These are phyloP conservation scores for Oryzias woworae DNA, from an alignment of 2,113 vertebrate species.

Conservation along the genomic window DNA sequence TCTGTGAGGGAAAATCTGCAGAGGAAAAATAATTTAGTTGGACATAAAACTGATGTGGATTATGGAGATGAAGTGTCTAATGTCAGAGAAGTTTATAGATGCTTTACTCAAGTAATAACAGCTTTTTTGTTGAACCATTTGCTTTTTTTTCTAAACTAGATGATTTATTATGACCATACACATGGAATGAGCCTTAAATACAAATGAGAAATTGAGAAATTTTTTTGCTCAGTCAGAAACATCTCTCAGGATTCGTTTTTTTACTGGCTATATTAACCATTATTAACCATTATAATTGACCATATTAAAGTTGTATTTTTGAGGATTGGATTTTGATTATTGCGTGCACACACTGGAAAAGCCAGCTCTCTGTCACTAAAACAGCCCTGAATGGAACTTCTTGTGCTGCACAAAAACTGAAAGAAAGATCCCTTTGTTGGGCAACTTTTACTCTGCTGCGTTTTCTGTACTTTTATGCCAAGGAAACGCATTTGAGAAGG, in stretches of 20 bases:
- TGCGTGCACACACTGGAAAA: conserved; percentile 19
- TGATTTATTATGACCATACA: too few relatives aligned
- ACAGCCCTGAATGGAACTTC: conserved; percentile 20
- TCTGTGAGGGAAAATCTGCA: background rate
- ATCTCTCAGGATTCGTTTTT: too few relatives aligned
- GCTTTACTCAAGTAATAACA: too few relatives aligned
- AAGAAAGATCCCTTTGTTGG: conserved; percentile 66
- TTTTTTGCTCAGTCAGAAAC: too few relatives aligned
- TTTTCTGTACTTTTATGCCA: conserved; percentile 43
- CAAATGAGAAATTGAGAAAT: too few relatives aligned
- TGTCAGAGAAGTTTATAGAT: too few relatives aligned
- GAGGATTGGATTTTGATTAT: background rate
- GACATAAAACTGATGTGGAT: background rate
- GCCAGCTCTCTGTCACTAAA: conserved; percentile 15
- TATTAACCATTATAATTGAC: too few relatives aligned
- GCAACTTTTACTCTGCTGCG: conserved; percentile 42
- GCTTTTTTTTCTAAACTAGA: too few relatives aligned
- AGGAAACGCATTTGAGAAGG: conserved; percentile 64
- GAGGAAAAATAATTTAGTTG: background rate
- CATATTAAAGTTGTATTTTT: background rate
- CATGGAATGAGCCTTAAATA: too few relatives aligned
- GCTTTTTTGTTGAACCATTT: too few relatives aligned
- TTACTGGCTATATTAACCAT: too few relatives aligned
- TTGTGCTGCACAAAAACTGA: conserved; percentile 40
- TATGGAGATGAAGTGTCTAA: too few relatives aligned